A percentile compares a stretch with the other conserved stretches of the same genome.
Evolutionary conservation across 2,113 vertebrate genomes (phyloP).

Genomic region (Eubucco bourcierii): DNA sequence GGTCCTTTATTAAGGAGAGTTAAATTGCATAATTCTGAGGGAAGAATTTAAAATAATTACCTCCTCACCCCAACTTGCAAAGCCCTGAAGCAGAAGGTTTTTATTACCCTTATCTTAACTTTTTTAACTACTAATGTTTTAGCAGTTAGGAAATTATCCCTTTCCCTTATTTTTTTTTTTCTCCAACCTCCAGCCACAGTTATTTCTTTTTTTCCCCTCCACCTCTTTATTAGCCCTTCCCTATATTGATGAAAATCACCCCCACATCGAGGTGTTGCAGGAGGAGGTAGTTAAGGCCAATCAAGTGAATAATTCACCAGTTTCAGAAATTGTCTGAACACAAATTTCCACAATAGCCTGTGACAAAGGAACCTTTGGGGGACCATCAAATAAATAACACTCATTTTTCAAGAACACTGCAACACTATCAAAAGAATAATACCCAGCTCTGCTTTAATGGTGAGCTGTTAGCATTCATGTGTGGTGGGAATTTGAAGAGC

Average conservation of each 20-base stretch:
- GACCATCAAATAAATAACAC: conserved; percentile 71
- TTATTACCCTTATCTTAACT: conserved; percentile 71
- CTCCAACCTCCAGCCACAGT: conserved; percentile 28
- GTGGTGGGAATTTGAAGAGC: neutral
- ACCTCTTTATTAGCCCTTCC: conserved; percentile 27
- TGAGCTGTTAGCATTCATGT: neutral
- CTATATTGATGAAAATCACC: conserved; percentile 27
- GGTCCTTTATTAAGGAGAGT: conserved; percentile 58
- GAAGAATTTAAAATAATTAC: conserved; percentile 64
- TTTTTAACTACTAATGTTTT: conserved; percentile 60
- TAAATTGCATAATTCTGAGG: conserved; percentile 51
- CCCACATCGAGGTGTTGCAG: conserved; percentile 53
- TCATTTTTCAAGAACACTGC: conserved; percentile 60
- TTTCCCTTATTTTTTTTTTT: neutral
- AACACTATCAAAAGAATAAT: conserved; percentile 48
- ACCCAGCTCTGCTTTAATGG: neutral
- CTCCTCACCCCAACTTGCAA: conserved; percentile 34
- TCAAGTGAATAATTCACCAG: conserved; percentile 73
- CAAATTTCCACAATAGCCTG: conserved; percentile 70
- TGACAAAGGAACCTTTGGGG: conserved; percentile 70
- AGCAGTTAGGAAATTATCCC: neutral
- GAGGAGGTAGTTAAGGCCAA: conserved; percentile 47
- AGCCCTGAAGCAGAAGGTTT: conserved; percentile 47
- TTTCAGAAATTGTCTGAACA: conserved; percentile 66
- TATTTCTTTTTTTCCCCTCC: neutral